phyloP scores from a whole-genome alignment of 2,888 invertebrate genomes.

The Protonemura montana region DNA sequence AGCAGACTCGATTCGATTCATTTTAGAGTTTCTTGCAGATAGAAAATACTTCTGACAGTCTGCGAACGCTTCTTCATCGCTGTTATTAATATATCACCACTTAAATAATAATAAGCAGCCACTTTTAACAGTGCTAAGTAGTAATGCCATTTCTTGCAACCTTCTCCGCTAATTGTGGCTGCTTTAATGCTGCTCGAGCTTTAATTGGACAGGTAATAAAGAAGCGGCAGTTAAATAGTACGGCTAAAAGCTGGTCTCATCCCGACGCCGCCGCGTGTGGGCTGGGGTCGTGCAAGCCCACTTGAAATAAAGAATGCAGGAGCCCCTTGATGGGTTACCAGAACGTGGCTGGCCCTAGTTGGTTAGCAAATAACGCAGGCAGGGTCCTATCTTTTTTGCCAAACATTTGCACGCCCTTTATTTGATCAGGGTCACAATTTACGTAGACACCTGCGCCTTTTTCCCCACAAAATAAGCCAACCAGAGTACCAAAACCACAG shows the following conservation, averaged over 20 bases:
- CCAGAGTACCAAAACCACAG: not conserved
- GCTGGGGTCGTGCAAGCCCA: not conserved
- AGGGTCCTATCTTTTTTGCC: not conserved
- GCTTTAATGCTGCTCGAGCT: constrained; percentile 21
- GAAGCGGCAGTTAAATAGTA: not conserved
- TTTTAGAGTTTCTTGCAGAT: too few species aligned
- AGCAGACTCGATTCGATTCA: too few species aligned
- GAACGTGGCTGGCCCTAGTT: not conserved
- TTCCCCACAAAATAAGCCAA: not conserved
- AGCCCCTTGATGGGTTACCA: not conserved
- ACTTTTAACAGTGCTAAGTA: not conserved
- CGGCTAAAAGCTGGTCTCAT: not conserved
- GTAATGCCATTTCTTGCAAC: not conserved
- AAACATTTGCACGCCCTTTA: not conserved
- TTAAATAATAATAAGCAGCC: not conserved
- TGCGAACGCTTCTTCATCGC: not conserved
- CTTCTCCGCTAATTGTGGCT: constrained; percentile 17
- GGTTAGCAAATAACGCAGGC: not conserved
- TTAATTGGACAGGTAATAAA: constrained; percentile 35
- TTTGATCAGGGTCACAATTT: not conserved
- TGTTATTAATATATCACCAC: not conserved
- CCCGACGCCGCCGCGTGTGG: not conserved
- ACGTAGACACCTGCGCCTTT: not conserved
- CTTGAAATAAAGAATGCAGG: not conserved
- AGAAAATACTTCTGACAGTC: too few species aligned